These are phyloP conservation scores for Branchellion lobata DNA, from an alignment of 2,888 invertebrate genomes.

Conservation along the genomic window DNA sequence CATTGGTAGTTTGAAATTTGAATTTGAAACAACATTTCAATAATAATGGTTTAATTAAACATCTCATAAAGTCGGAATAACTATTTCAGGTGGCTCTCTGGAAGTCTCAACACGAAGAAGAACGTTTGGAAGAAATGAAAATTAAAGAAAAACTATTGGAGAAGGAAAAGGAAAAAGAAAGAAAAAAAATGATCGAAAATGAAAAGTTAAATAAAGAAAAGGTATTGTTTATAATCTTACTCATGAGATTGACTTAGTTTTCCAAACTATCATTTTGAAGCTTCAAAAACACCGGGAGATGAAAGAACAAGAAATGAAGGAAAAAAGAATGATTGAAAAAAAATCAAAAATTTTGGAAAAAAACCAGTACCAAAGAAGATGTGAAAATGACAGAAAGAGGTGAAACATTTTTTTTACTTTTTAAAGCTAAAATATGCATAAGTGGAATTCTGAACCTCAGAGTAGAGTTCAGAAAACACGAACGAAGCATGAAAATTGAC, in stretches of 20 bases:
- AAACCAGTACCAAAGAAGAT: not conserved
- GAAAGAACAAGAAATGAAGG: not conserved
- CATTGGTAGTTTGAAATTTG: not conserved
- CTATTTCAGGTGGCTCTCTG: not conserved
- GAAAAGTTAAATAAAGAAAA: slow-evolving; percentile 2
- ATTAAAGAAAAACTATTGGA: slow-evolving; percentile 50
- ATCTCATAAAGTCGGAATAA: not conserved
- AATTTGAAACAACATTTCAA: not conserved
- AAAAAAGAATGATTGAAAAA: not conserved
- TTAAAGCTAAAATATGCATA: not conserved
- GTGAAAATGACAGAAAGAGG: not conserved
- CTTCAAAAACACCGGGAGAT: not conserved
- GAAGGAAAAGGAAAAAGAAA: slow-evolving; percentile 52
- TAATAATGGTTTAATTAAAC: not conserved
- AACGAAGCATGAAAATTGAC: not conserved
- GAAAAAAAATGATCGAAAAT: slow-evolving; percentile 52
- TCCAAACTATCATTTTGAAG: not conserved
- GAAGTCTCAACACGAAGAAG: slow-evolving; percentile 30
- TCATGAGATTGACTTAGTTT: not conserved
- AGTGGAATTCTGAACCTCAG: too few species aligned
- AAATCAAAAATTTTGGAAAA: not conserved
- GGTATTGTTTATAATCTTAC: not conserved
- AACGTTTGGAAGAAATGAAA: slow-evolving; percentile 37
- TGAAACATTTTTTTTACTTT: not conserved
- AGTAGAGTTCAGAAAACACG: too few species aligned